Evolutionary conservation across 1,140 invertebrate genomes (phyloP).

Genomic region (Penaeus vannamei): DNA sequence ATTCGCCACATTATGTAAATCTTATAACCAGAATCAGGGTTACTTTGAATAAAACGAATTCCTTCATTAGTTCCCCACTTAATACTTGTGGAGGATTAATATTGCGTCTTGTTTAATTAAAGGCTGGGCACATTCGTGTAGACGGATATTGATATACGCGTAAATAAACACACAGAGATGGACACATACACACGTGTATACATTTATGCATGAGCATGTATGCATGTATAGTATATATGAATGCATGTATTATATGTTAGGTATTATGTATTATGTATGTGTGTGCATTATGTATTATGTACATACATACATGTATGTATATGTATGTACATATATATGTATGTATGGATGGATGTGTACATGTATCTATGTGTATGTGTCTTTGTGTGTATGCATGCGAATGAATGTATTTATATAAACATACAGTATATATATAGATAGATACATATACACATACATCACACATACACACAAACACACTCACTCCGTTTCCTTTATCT

Average conservation of each 20-base stretch:
- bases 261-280: conserved; percentile 19
- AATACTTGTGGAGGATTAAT: no score
- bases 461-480: conserved; percentile 18
- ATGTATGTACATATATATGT: background rate
- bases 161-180: background rate
- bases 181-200: conserved; percentile 19
- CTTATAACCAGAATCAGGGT: no score
- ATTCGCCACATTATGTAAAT: no score
- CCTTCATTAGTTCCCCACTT: no score
- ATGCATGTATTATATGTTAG: background rate
- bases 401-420: background rate
- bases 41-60: no score
- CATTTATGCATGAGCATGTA: background rate
- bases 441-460: conserved; percentile 12
- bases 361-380: background rate
- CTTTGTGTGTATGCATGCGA: background rate
- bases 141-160: background rate
- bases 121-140: no score
- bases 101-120: no score
- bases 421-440: background rate
- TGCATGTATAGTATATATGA: background rate
- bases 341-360: background rate
- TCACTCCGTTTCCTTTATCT: background rate
- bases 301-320: no score
- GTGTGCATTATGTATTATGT: background rate